Conservation (phyloP, 1,140 invertebrate genomes). For the Drosophila sturtevanti region DNA sequence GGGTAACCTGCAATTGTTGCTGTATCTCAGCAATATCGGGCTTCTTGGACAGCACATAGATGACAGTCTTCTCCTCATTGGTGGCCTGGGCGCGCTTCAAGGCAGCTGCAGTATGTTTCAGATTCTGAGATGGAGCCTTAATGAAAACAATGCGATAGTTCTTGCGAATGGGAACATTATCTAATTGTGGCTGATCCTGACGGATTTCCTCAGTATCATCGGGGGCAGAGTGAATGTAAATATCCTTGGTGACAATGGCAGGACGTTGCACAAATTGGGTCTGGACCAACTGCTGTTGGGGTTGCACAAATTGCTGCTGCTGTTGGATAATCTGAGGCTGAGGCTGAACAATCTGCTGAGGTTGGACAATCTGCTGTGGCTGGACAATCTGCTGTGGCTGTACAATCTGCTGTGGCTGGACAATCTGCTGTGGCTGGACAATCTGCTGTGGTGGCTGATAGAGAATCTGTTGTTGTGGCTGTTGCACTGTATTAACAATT, state of each 20-base stretch:
- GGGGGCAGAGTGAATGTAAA: slow-evolving; percentile 79
- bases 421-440: slow-evolving; percentile 19
- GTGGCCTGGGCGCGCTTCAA: slow-evolving; percentile 84
- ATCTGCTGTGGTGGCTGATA: slow-evolving; percentile 23
- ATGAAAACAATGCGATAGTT: slow-evolving; percentile 95
- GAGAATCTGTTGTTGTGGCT: slow-evolving; percentile 18
- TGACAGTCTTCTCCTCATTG: slow-evolving; percentile 92
- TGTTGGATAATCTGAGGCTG: slow-evolving; percentile 21
- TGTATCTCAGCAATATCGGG: slow-evolving; percentile 75
- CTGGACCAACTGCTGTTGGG: slow-evolving; percentile 34
- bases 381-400: slow-evolving; percentile 29
- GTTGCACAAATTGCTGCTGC: slow-evolving; percentile 6
- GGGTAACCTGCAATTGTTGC: slow-evolving; percentile 67
- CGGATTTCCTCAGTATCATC: slow-evolving; percentile 72
- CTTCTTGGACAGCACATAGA: slow-evolving; percentile 93
- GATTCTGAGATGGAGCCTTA: slow-evolving; percentile 89
- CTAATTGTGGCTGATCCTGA: slow-evolving; percentile 46
- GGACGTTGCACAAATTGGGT: slow-evolving; percentile 63
- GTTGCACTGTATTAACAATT: not conserved
- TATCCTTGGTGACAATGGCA: slow-evolving; percentile 80
- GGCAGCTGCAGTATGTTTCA: slow-evolving; percentile 86
- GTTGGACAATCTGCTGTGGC: slow-evolving; percentile 36
- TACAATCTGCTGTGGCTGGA: slow-evolving; percentile 10
- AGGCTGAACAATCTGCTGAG: slow-evolving; percentile 31
- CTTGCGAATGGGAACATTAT: slow-evolving; percentile 86